Base-by-base conservation (phyloP, 2,797 vertebrate genomes). In the Sebastiscus tertius region DNA sequence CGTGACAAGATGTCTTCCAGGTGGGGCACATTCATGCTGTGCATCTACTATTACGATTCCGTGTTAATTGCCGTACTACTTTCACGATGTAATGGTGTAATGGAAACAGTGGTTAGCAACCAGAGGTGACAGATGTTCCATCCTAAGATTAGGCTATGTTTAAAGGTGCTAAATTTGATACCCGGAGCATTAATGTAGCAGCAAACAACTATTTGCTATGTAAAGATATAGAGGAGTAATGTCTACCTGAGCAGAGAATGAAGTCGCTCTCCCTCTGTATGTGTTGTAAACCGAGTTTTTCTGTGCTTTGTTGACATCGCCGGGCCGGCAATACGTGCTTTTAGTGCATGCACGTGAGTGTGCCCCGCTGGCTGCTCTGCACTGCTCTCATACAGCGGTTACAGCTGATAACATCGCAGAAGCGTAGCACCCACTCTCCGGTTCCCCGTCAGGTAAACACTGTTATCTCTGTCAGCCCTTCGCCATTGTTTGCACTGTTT, bases 1-100 rank as follows among this genome's bases (percentile, higher is more conserved):
- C 62, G n/a, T 67, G 77, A 81, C 71, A 83, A 68, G 49, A 73
- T 39, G 55, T 72, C 64, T 84, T 86, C 84, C 85, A 87, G 78
- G 81, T 89, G 84, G 68, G 24, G 11, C n/a, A 18, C 7, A 81
- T 84, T 83, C 82, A 71, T 31, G 52, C 27, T 33, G 31, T 49
- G 29, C 39, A 31, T 63, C 12, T 61, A 14, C 73, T 39, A 20
- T 76, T 72, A 61, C 73, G 13, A 54, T 75, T 60, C 36, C 7
- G 34, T 80, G 68, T 78, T 80, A 72, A 80, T 34, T 58, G 27
- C 4, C 6, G 3, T 36, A 29, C 66, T 68, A n/a, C 39, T 85
- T 62, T 9, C 24, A 72, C 16, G 34, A 68, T 27, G 24, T 20
- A 81, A 72, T 75, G 20, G 49, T 26, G 36, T 27, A 80, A 77